Evolutionary conservation across 2,113 vertebrate species (phyloP), one percentile per base, ranked within the genome.

Genomic region (Psittacula cyanocephala): DNA sequence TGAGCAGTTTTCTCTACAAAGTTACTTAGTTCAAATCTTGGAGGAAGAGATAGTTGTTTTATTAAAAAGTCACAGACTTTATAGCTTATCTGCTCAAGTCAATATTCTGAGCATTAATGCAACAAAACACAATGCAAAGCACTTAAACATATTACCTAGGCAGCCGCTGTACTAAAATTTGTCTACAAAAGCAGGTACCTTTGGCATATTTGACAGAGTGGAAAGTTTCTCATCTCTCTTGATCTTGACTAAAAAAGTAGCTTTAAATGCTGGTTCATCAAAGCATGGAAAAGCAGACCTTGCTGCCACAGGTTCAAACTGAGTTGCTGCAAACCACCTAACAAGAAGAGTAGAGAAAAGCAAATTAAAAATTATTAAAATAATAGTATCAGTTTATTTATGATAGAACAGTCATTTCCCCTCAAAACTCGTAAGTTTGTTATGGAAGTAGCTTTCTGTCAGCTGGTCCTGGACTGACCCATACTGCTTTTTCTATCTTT

Each of bases 231-330:
- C 92, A 91, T 99, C 98, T 95, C 99, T 98, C 94, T 74, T 97
- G 93, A 99, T 99, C 97, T 93, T 99, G 95, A 99, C 96, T 81
- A 96, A 89, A 97, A 99, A 99, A 24, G 98, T 99, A 90, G 99
- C 98, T 98, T 99, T 99, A 97, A 99, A 98, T 49, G 97, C 97
- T 82, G 99, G 99, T 91, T 99, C 99, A 97, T 99, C 99, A 97
- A 99, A 99, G 97, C 99, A 99, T 7, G 99, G 99, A 97, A 99
- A 99, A 95, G 98, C 99, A 96, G 98, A 99, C 88, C 99, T 98
- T 67, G 99, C 99, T 85, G 98, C 98, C 59, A 99, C 92, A 9
- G 99, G 99, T 96, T 99, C 99, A 98, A 99, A 99, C 59, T 99
- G 99, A 81, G 99, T 99, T 75, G 99, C 99, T 95, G 99, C 99